Evolutionary conservation across 2,888 invertebrate species (phyloP).

Genomic region (Eristalis pertinax): DNA sequence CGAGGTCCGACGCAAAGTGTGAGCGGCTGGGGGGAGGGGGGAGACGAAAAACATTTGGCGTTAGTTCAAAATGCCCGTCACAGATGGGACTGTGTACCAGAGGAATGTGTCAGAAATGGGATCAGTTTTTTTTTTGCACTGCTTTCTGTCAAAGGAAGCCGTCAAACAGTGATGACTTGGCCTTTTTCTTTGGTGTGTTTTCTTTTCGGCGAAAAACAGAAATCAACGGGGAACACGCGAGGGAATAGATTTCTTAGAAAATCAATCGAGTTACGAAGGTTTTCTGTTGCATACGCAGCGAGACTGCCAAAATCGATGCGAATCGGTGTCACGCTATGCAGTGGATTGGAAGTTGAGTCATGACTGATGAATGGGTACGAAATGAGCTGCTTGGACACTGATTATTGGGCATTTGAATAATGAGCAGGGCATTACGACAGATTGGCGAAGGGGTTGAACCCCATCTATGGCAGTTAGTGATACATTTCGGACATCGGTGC

Average conservation of each 20-base stretch:
- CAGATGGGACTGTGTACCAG: neutral
- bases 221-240: neutral
- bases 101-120: conserved; percentile 41
- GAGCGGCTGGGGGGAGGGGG: neutral
- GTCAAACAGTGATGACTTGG: neutral
- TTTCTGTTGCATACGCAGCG: neutral
- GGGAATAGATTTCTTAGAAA: neutral
- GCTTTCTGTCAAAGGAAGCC: neutral
- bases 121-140: neutral
- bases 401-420: no score
- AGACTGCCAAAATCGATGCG: neutral
- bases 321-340: neutral
- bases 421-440: no score
- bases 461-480: no score
- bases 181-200: neutral
- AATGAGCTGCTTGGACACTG: no score
- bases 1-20: neutral
- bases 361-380: neutral
- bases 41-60: conserved; percentile 26
- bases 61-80: conserved; percentile 44
- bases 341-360: neutral
- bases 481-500: no score
- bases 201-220: neutral
- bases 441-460: no score
- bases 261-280: neutral